These are phyloP conservation scores for Andrena praecox DNA, from an alignment of 2,888 invertebrate genomes.

Conservation along the genomic window DNA sequence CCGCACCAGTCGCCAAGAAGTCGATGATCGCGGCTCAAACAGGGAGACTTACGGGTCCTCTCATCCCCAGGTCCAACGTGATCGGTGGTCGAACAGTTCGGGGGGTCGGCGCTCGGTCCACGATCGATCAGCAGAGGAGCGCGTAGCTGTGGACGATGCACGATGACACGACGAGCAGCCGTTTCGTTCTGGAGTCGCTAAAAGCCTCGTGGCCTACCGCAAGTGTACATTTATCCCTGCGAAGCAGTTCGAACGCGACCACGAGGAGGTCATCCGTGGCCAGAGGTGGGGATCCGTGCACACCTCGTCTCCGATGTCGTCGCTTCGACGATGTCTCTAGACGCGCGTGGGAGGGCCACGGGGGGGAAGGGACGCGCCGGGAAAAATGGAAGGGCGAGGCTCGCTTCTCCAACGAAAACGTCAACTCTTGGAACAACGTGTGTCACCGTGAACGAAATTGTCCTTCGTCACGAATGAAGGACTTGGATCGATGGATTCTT, in stretches of 20 bases:
- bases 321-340: conserved; percentile 45
- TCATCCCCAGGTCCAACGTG: conserved; percentile 63
- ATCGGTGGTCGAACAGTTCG: background rate
- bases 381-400: conserved; percentile 3
- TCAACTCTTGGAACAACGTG: too few species aligned
- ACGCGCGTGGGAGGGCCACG: conserved; percentile 54
- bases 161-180: conserved; percentile 54
- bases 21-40: background rate
- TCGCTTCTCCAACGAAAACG: background rate
- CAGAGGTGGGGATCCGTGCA: conserved; percentile 70
- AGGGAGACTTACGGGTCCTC: conserved; percentile 76
- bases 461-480: background rate
- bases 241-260: conserved; percentile 80
- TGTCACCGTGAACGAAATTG: background rate
- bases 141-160: conserved; percentile 23
- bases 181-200: conserved; percentile 76
- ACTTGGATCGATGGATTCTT: background rate
- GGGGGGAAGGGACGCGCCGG: conserved; percentile 48
- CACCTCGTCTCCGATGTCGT: conserved; percentile 70
- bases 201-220: conserved; percentile 79
- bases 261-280: conserved; percentile 82
- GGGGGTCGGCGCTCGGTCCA: conserved; percentile 2
- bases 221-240: conserved; percentile 84
- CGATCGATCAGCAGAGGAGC: conserved; percentile 11
- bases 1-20: background rate